Base-by-base conservation (phyloP, 2,888 invertebrate genomes). In the Melikaiella ostensackeni region DNA sequence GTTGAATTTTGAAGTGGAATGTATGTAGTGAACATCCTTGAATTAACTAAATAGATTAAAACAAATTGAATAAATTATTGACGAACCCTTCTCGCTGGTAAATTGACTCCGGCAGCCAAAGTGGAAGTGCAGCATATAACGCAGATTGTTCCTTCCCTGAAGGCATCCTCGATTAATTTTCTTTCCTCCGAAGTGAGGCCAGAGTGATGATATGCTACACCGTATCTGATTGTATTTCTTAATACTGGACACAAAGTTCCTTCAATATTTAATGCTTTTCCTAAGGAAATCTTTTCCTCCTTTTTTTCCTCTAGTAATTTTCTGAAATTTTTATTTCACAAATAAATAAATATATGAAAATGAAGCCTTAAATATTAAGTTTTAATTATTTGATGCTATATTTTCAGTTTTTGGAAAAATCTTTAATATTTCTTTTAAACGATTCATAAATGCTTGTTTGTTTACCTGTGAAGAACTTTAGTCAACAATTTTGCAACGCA, bases 51-150 rank as follows among this genome's bases (percentile, higher is more conserved):
- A 13, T 46, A 55, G 21, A 30, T 8, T 55, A 0, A 2, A 62
- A 63, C 13, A 2, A 62, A 50, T 21, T 16, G 35, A 62, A 16
- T 38, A 59, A 35, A 38, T 27, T 38, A 75, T 77, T 50, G 50
- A 83, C 87, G 86, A 88, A 94, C 97, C 88, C 98, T 94, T 92
- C 95, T 94, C 0, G 98, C 98, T 19, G 99, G 99, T 84, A 99
- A 93, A 93, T 99, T 99, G 38, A 99, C 98, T 4, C 99, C 99
- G 30, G 99, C 98, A n/a, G 99, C 99, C 82, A 99, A 92, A 0
- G 99, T 99, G 0, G 98, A 98, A 0, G 99, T 99, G 89, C 98
- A 98, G 89, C 98, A 97, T 82, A 99, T 94, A 42, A 98, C 96
- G 80, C 95, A 96, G 50, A 99, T 92, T n/a, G 94, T 94, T 0